These are phyloP conservation scores for Acanthococcus lagerstroemiae DNA, from an alignment of 2,888 invertebrate genomes.

Conservation along the genomic window DNA sequence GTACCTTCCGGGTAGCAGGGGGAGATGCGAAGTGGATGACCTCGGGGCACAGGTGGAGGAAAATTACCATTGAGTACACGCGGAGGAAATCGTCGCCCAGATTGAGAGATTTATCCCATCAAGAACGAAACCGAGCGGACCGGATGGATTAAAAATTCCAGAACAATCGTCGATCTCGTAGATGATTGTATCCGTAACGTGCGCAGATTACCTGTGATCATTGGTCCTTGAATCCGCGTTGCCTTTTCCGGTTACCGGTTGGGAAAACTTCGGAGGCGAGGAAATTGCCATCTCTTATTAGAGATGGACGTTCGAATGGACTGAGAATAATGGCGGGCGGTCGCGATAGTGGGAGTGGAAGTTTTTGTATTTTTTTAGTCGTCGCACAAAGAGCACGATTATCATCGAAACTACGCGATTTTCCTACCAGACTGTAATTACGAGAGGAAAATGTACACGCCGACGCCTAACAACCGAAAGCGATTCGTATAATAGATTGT, in stretches of 20 bases:
- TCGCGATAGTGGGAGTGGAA: constrained; percentile 11
- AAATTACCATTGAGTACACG: background rate
- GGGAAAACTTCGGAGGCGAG: constrained; percentile 7
- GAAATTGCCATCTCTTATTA: constrained; percentile 23
- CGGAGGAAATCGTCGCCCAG: constrained; percentile 25
- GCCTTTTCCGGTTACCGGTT: constrained; percentile 18
- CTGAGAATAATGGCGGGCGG: constrained; percentile 19
- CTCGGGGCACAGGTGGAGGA: constrained; percentile 1
- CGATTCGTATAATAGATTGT: too few species aligned
- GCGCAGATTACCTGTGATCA: constrained; percentile 28
- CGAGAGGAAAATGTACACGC: background rate
- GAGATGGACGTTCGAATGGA: background rate
- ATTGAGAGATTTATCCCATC: constrained; percentile 15
- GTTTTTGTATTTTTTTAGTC: constrained; percentile 1
- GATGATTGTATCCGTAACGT: constrained; percentile 4
- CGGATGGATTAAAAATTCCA: constrained; percentile 15
- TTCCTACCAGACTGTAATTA: background rate
- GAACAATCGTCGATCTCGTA: constrained; percentile 27
- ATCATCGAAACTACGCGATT: background rate
- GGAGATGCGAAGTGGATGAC: constrained; percentile 16
- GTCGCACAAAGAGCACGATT: background rate
- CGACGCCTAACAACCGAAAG: too few species aligned
- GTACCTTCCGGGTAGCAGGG: constrained; percentile 15
- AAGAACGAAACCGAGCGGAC: constrained; percentile 12
- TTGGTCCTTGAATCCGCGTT: constrained; percentile 27